Percentiles rank a stretch among this genome's conserved stretches.
These are phyloP conservation scores for Drosophila orosa DNA, from an alignment of 1,140 invertebrate species.

Conservation along the genomic window DNA sequence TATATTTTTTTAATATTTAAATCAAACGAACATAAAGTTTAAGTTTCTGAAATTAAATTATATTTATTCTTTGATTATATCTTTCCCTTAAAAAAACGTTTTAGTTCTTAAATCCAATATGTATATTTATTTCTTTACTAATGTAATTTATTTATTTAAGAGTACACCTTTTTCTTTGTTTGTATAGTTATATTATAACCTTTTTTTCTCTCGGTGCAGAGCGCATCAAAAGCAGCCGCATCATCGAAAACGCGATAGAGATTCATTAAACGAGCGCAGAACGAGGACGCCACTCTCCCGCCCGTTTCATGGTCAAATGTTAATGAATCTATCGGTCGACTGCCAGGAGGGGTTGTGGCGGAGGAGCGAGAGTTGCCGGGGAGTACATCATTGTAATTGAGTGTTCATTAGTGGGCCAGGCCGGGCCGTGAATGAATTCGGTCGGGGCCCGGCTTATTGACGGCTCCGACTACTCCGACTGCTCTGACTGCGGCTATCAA, in stretches of 20 bases:
- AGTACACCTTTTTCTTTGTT: too few species aligned
- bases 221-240: conserved; percentile 61
- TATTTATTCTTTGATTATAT: too few species aligned
- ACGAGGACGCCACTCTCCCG: background rate
- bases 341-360: conserved; percentile 18
- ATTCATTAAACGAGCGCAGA: conserved; percentile 68
- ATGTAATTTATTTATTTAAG: too few species aligned
- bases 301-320: conserved; percentile 65
- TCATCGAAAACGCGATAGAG: conserved; percentile 66
- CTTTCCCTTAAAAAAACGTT: too few species aligned
- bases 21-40: too few species aligned
- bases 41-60: too few species aligned
- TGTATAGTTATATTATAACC: too few species aligned
- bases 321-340: conserved; percentile 63
- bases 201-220: background rate
- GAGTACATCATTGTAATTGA: conserved; percentile 81
- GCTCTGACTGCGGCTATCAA: conserved; percentile 66
- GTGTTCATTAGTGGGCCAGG: conserved; percentile 73
- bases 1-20: too few species aligned
- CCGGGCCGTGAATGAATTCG: conserved; percentile 52
- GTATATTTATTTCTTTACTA: too few species aligned
- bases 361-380: conserved; percentile 11
- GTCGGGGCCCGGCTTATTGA: conserved; percentile 60
- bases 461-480: conserved; percentile 41
- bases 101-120: too few species aligned